Base-by-base conservation (phyloP, 2,113 vertebrate genomes). In the Elgaria multicarinata region DNA sequence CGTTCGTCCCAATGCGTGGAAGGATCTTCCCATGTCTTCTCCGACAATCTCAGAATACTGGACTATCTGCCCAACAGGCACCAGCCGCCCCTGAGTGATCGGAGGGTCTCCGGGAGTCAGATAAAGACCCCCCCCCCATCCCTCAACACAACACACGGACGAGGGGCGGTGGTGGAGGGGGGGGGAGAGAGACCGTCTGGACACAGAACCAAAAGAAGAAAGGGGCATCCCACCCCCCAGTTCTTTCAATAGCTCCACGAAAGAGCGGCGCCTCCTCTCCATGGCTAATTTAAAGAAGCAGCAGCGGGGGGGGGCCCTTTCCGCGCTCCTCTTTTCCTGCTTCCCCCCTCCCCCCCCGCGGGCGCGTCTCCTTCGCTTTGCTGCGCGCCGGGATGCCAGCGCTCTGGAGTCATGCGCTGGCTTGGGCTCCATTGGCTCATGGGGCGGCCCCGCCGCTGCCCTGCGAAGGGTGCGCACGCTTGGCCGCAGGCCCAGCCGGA, bases 351-450 rank as follows among this genome's bases (percentile, higher is more conserved):
- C n/a, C 42, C 14, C 26, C 33, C 1, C 53, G n/a, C 22, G 12
- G 1, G 39, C 24, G 4, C 5, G 13, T 31, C 36, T 10, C 13
- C 10, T 42, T 22, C 28, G 85, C 89, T 71, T 42, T 74, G 36
- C 14, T 53, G 16, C 33, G 83, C 93, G 84, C 69, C 86, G 42
- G 67, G 93, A 95, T 95, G 94, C 95, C 95, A 92, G 91, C 84
- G 91, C 79, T 66, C 92, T 94, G 93, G 81, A 93, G 94, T 96
- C 95, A 95, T 93, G 89, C 86, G 69, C 93, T 93, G 93, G 95
- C 96, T 95, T 94, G 92, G 93, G 95, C 95, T 90, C 91, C 93
- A 87, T 92, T 93, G 93, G 93, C 96, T 95, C 96, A 95, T 88
- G 89, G 89, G 84, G 85, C 75, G 93, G 88, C 87, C 95, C 92